Conservation (phyloP, 2,888 invertebrate genomes). For the Thelaira solivaga region DNA sequence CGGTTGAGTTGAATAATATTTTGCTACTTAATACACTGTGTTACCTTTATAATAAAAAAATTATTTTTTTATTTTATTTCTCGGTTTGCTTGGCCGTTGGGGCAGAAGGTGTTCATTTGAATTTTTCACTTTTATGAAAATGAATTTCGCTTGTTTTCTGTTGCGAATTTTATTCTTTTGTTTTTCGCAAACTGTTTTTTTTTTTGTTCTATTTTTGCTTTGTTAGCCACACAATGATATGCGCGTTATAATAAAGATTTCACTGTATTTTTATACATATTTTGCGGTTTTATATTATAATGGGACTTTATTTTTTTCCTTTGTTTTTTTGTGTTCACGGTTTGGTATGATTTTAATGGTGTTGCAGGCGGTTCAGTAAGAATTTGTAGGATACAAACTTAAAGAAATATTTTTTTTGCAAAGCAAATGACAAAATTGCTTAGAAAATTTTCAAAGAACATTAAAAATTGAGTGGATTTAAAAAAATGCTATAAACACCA, state of each 20-base stretch:
- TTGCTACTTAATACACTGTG: constrained; percentile 56
- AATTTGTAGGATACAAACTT: no score
- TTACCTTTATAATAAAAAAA: constrained; percentile 47
- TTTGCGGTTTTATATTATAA: constrained; percentile 48
- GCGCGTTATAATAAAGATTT: constrained; percentile 54
- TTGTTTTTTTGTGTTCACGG: background rate
- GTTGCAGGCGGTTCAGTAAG: background rate
- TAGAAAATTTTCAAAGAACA: no score
- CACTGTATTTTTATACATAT: constrained; percentile 41
- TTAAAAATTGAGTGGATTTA: no score
- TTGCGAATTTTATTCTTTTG: constrained; percentile 21
- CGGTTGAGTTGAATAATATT: constrained; percentile 43
- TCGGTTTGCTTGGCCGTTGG: background rate
- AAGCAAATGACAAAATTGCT: no score
- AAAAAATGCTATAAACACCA: no score
- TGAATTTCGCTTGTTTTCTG: constrained; percentile 15
- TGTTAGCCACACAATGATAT: constrained; percentile 37
- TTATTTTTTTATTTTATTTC: constrained; percentile 8
- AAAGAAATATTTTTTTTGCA: no score
- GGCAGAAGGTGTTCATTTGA: constrained; percentile 17
- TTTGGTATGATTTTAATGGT: background rate
- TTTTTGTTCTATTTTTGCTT: constrained; percentile 1
- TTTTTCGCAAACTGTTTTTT: constrained; percentile 30
- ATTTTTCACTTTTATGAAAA: constrained; percentile 17
- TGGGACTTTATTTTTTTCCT: constrained; percentile 30